Conservation (phyloP, 2,113 vertebrate genomes). For the Ibidorhyncha struthersii region DNA sequence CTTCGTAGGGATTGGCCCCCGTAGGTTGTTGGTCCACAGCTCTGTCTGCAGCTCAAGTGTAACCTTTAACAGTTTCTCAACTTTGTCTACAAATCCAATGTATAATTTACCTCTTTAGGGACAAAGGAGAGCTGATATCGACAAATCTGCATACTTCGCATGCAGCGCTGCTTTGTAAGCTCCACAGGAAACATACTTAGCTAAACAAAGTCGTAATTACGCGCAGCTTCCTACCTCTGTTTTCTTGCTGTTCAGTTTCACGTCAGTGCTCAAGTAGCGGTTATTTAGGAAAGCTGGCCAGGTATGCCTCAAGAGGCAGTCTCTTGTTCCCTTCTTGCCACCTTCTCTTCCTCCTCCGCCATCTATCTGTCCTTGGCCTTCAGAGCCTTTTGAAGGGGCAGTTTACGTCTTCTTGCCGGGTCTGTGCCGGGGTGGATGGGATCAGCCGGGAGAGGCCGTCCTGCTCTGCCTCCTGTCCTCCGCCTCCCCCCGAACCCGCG, state of each 20-base stretch:
- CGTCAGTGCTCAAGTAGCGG: background rate
- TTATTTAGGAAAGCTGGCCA: background rate
- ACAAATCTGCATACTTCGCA: background rate
- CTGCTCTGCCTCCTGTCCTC: background rate
- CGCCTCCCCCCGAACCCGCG: background rate
- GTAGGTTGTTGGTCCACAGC: background rate
- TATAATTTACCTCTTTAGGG: background rate
- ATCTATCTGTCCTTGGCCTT: background rate
- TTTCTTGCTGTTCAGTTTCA: background rate
- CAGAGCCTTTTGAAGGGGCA: background rate
- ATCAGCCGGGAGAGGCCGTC: background rate
- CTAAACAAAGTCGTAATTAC: background rate
- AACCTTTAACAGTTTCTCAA: background rate
- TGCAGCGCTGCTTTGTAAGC: background rate
- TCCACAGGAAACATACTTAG: conserved; percentile 21
- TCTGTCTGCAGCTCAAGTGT: background rate
- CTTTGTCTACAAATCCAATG: background rate
- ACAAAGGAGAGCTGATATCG: conserved; percentile 2
- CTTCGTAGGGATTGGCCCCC: background rate
- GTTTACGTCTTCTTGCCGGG: background rate
- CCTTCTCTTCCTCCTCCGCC: background rate
- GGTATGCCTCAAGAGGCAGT: background rate
- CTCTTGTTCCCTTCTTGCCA: background rate
- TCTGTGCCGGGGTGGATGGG: background rate
- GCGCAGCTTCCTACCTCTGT: background rate